Base-by-base conservation (phyloP, 2,797 vertebrate species). In the Enteromius mattozi region DNA sequence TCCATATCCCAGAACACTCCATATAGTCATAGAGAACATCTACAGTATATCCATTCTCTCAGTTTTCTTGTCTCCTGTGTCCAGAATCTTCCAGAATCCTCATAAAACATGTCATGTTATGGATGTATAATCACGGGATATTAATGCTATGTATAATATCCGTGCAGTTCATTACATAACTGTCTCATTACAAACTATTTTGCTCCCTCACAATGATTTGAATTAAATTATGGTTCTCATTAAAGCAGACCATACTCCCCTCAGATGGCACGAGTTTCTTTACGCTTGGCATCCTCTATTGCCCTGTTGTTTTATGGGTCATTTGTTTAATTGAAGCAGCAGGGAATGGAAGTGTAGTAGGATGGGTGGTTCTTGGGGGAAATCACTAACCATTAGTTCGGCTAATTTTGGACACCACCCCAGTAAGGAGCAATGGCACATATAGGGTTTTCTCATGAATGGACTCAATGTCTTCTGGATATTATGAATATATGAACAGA, bases 281-380 rank as follows among this genome's bases (percentile, higher is more conserved):
- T 51, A 56, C 37, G 27, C 82, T 78, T 70, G 63, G 74, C 37
- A 84, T 78, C 82, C 40, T 59, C 78, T 47, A 59, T 69, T 68
- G 78, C 45, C 82, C 82, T 81, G 82, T 83, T 87, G 77, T 84
- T 80, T 80, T 42, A 84, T 77, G 86, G 82, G 82, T 87, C 78
- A 84, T 84, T 84, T 87, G 78, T 81, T 61, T 87, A 87, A 84
- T 76, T 77, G 61, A 63, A 42, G 71, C 78, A 77, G 63, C 71
- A 68, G 54, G 63, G 63, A 84, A 81, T 61, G 54, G 37, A 72
- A 78, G 37, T 84, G 51, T 59, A 84, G 78, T 49, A 51, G 51
- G 42, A 69, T 49, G 56, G 81, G 85, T 80, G 81, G 63, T 51
- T 72, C 76, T 74, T 66, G 17, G 30, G 71, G 61, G 81, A 83